A percentile compares a stretch with the other conserved stretches of the same genome.
Conservation (phyloP, 2,888 invertebrate species). For the Platypus cylindrus region DNA sequence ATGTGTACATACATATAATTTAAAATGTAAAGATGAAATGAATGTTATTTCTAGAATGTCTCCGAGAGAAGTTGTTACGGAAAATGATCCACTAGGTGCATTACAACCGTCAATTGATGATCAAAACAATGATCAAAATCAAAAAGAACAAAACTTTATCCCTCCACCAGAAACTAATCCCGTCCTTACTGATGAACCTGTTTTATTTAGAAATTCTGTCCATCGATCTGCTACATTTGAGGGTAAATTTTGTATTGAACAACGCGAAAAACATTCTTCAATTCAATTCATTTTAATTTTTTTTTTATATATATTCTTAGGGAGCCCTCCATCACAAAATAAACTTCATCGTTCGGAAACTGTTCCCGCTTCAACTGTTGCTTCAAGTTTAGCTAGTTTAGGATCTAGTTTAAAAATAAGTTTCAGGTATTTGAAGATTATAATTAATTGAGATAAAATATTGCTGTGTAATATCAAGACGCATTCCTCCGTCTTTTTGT, state of each 20-base stretch:
- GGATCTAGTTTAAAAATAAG: constrained; percentile 74
- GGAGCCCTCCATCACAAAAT: constrained; percentile 33
- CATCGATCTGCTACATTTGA: constrained; percentile 46
- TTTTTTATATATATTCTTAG: too few relatives aligned
- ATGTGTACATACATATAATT: too few relatives aligned
- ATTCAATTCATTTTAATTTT: not conserved
- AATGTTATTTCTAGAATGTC: constrained; percentile 43
- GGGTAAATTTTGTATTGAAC: constrained; percentile 8
- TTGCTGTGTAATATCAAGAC: too few relatives aligned
- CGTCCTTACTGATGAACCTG: constrained; percentile 48
- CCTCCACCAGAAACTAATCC: constrained; percentile 29
- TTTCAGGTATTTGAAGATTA: constrained; percentile 57
- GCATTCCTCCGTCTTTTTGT: too few relatives aligned
- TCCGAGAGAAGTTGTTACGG: constrained; percentile 73
- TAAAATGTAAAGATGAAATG: too few relatives aligned
- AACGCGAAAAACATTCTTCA: not conserved
- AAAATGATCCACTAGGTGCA: constrained; percentile 86
- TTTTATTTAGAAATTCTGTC: constrained; percentile 43
- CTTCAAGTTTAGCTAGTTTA: constrained; percentile 65
- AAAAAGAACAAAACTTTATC: constrained; percentile 16
- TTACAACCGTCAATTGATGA: constrained; percentile 37
- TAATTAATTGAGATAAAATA: too few relatives aligned
- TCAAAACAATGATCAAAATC: constrained; percentile 17
- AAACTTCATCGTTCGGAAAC: constrained; percentile 60
- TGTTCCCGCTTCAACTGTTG: constrained; percentile 58